These are phyloP conservation scores for Ammospiza caudacuta DNA, from an alignment of 2,113 vertebrate species.

Conservation along the genomic window DNA sequence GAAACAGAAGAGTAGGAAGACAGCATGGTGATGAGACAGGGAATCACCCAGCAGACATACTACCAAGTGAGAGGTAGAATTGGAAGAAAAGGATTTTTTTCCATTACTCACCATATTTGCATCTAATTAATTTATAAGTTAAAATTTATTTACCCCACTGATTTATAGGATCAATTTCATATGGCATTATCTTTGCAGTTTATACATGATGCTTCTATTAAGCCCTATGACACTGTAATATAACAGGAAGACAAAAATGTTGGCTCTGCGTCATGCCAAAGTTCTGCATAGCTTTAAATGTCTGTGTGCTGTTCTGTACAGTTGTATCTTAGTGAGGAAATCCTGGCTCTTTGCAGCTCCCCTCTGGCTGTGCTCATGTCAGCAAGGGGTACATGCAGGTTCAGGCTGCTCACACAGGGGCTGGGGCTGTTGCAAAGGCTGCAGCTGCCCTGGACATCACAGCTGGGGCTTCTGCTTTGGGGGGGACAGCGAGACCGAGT, in stretches of 20 bases:
- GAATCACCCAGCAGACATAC: neutral
- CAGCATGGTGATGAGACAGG: neutral
- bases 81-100: neutral
- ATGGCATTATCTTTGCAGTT: neutral
- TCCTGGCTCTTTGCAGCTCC: neutral
- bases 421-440: neutral
- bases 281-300: neutral
- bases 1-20: neutral
- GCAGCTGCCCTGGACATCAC: rapidly evolving
- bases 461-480: neutral
- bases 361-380: neutral
- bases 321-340: rapidly evolving
- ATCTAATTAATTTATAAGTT: neutral
- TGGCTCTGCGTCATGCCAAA: neutral
- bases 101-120: neutral
- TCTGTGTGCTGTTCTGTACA: neutral
- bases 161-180: neutral
- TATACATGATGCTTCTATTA: neutral
- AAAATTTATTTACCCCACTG: neutral
- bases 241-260: neutral
- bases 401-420: rapidly evolving
- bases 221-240: neutral
- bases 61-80: neutral
- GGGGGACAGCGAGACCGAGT: neutral
- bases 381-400: neutral